These are phyloP conservation scores for Chrysochloris asiatica DNA, from an alignment of 2,113 vertebrate genomes.

Conservation along the genomic window DNA sequence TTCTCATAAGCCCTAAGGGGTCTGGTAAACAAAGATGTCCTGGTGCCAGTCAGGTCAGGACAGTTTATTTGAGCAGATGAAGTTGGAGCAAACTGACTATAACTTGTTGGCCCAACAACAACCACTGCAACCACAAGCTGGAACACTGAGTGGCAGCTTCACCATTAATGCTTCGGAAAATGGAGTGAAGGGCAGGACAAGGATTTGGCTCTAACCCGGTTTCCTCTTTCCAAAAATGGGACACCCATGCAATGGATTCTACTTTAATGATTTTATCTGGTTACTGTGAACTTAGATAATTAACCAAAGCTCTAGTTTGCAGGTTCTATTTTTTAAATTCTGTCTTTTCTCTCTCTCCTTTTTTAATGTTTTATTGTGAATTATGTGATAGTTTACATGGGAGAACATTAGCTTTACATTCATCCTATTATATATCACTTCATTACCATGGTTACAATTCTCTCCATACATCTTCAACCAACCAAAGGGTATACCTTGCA, in stretches of 20 bases:
- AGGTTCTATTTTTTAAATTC: not conserved
- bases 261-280: not conserved
- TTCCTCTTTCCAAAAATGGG: not conserved
- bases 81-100: not conserved
- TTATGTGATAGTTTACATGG: no score
- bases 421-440: no score
- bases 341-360: not conserved
- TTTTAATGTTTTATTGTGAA: no score
- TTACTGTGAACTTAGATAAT: not conserved
- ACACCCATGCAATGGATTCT: not conserved
- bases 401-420: no score
- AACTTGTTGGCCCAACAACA: no score
- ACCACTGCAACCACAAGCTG: no score
- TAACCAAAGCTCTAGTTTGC: not conserved
- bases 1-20: not conserved
- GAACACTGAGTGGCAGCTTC: no score
- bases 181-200: not conserved
- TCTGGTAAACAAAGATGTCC: not conserved
- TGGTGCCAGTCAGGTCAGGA: no score
- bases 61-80: no score
- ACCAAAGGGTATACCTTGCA: no score
- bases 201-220: not conserved
- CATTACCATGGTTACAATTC: no score
- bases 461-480: no score
- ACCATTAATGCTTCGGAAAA: not conserved